Evolutionary conservation across 2,888 invertebrate species (phyloP), one percentile per base, ranked within the genome.

Genomic region (Ptilodon capucinus): DNA sequence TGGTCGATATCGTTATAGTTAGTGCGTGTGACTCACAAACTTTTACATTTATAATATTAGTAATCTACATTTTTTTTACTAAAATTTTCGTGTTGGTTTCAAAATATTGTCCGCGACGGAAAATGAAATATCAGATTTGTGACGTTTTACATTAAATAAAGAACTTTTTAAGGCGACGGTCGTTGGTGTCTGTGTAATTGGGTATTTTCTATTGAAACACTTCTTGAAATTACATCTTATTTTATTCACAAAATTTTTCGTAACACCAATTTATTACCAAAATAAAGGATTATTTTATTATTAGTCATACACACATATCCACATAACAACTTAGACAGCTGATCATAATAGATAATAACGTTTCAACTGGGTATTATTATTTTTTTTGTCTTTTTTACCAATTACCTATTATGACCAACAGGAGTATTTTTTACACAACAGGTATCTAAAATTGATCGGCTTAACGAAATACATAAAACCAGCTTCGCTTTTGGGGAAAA

Each of bases 191-290:
- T 28, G n/a, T 28, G 2, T n/a, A n/a, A n/a, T n/a, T 3, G 3
- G 28, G 28, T 28, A 4, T 3, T 28, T 28, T n/a, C n/a, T 6
- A 64, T 62, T 61, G 21, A 64, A 60, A 60, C 21, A 47, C 43
- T 43, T 40, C 76, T 73, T 77, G 82, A 81, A 84, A 86, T 90
- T 86, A 89, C 87, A 88, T 86, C 86, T 86, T 86, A 85, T 85
- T 88, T 87, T 88, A 89, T 89, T 90, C 86, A 89, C 88, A 90
- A 84, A 81, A 76, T 84, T 84, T 71, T 82, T 87, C 82, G 87
- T 89, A 88, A 90, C 89, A 88, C 87, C 87, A 87, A 89, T 86
- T 85, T 84, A 83, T 87, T 89, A 90, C 85, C 88, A 90, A 90
- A 90, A 89, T 90, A 90, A 89, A 84, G 79, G 81, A 82, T 84